Percentiles rank a stretch among this genome's conserved stretches.
Evolutionary conservation across 2,113 vertebrate species (phyloP).

Genomic region (Saccopteryx bilineata): DNA sequence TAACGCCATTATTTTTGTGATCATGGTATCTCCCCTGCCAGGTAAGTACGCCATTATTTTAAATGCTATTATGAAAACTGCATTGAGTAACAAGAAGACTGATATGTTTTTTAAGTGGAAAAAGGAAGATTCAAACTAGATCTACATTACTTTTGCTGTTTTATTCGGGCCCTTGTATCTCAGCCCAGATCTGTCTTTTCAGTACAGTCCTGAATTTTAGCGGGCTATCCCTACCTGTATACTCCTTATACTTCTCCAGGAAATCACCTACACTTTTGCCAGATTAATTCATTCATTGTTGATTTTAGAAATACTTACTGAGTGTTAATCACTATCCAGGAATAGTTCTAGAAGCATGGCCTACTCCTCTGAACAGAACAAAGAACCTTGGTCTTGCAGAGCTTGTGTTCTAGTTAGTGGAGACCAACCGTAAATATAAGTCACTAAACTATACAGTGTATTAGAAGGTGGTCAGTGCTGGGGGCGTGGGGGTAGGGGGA

Average conservation of each 20-base stretch:
- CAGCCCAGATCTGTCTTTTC: neutral
- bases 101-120: neutral
- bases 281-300: conserved; percentile 46
- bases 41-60: neutral
- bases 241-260: neutral
- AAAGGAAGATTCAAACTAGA: neutral
- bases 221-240: neutral
- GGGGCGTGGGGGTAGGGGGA: too few relatives aligned
- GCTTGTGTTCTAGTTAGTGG: neutral
- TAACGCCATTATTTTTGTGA: neutral
- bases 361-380: neutral
- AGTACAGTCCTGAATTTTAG: neutral
- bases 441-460: neutral
- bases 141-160: neutral
- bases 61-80: neutral
- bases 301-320: conserved; percentile 45
- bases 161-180: neutral
- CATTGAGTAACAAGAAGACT: neutral
- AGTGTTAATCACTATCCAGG: conserved; percentile 11
- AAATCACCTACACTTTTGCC: neutral
- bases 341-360: neutral
- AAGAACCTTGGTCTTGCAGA: neutral
- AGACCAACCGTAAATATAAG: neutral
- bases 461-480: neutral
- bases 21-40: too few relatives aligned